A percentile compares a stretch with the other conserved stretches of the same genome.
Evolutionary conservation across 2,888 invertebrate species (phyloP).

Genomic region (Dryocosmus kuriphilus): DNA sequence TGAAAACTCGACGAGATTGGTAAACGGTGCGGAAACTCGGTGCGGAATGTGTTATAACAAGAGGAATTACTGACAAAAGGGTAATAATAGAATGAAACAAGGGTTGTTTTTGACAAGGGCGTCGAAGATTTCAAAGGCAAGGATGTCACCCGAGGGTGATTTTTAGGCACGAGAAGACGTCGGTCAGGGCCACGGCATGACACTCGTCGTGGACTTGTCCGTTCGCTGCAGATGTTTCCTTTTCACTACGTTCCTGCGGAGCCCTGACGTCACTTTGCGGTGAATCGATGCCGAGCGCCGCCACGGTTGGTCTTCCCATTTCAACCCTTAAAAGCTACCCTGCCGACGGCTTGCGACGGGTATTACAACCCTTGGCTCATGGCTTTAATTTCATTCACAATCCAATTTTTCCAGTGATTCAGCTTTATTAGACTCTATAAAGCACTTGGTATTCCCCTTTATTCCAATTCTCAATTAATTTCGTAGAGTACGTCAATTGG

Average conservation of each 20-base stretch:
- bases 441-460: neutral
- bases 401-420: neutral
- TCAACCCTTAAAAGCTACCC: slow-evolving; percentile 54
- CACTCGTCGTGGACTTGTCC: slow-evolving; percentile 49
- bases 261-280: slow-evolving; percentile 63
- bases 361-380: slow-evolving; percentile 43
- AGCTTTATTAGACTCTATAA: neutral
- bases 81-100: neutral
- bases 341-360: slow-evolving; percentile 39
- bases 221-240: slow-evolving; percentile 48
- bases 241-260: slow-evolving; percentile 55
- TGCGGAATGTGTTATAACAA: neutral
- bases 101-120: slow-evolving; percentile 22
- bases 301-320: slow-evolving; percentile 55
- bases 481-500: neutral
- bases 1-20: slow-evolving; percentile 11
- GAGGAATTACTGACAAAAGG: neutral
- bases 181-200: slow-evolving; percentile 66
- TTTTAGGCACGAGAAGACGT: slow-evolving; percentile 56
- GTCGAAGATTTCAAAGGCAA: slow-evolving; percentile 45
- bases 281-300: slow-evolving; percentile 64
- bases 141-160: slow-evolving; percentile 43
- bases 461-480: neutral
- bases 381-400: slow-evolving; percentile 32
- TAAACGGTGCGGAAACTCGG: slow-evolving; percentile 5